Evolutionary conservation across 2,113 vertebrate species (phyloP), one percentile per base, ranked within the genome.

Genomic region (Psephotus haematonotus): DNA sequence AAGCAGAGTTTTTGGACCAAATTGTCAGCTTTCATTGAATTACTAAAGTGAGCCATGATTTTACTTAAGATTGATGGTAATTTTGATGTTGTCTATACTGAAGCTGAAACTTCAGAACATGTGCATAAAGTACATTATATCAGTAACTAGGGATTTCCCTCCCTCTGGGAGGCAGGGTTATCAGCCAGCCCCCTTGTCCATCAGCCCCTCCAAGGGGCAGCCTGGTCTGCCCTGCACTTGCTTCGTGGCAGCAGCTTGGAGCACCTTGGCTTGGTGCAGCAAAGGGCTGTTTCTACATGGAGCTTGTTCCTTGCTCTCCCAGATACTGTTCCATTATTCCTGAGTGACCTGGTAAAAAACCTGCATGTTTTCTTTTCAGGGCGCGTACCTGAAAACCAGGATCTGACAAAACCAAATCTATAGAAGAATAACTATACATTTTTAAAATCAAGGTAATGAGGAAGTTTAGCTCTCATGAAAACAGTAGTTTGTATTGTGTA

Each of bases 201-300:
- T 46, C 41, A 63, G 12, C 31, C n/a, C 17, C 3, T 3, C 2
- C 0, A 33, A 35, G 27, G n/a, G 19, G 7, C 57, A 86, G n/a
- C 7, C 2, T 1, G 2, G 7, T 59, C 37, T 71, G 46, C 62
- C 27, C 37, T 39, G 63, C 5, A 0, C 17, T 19, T 74, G 46
- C 31, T 1, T 0, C 2, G 0, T 17, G 39, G 28, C 55, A 77
- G n/a, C 22, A 57, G 28, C 29, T 43, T 46, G 28, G 16, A 60
- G 6, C 11, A 29, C 18, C 79, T 49, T 2, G 1, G 52, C 12
- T 29, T 16, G 44, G 28, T 57, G 49, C 29, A 24, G 28, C 37
- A 44, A 20, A 62, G 53, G 41, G 20, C 62, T 85, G 25, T 49
- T 79, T 23, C 35, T 18, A 10, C 0, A 0, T 13, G 33, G 8